Evolutionary conservation across 2,888 invertebrate species (phyloP).

Genomic region (Cephus nigrinus): DNA sequence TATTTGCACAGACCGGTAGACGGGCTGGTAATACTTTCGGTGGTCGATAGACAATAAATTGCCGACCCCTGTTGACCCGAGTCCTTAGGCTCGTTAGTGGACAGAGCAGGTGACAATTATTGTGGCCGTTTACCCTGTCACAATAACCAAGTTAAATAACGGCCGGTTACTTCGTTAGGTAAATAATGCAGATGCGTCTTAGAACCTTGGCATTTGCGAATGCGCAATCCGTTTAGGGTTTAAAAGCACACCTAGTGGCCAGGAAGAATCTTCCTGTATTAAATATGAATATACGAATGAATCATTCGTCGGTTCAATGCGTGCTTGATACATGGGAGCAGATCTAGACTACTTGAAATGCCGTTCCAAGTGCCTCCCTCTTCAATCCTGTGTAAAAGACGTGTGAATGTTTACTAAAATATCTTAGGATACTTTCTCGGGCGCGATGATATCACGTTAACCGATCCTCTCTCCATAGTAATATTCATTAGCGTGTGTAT

Average conservation of each 20-base stretch:
- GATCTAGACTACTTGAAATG: neutral
- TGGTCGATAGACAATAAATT: constrained; percentile 32
- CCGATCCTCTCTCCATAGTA: neutral
- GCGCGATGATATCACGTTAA: neutral
- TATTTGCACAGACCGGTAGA: neutral
- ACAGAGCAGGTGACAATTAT: neutral
- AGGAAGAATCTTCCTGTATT: neutral
- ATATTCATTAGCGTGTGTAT: neutral
- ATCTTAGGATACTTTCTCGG: neutral
- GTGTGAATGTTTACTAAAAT: neutral
- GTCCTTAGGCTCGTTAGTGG: constrained; percentile 29
- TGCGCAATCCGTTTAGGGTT: neutral
- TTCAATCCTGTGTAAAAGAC: neutral
- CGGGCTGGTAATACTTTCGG: neutral
- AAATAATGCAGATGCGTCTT: neutral
- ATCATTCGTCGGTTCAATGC: neutral
- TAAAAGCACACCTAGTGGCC: neutral
- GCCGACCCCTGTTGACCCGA: constrained; percentile 19
- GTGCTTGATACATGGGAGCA: neutral
- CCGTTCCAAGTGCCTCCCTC: neutral
- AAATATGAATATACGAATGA: neutral
- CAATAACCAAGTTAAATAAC: neutral
- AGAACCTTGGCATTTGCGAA: neutral
- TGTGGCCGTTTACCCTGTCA: neutral
- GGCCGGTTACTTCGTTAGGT: neutral